Evolutionary conservation across 2,113 vertebrate genomes (phyloP), one percentile per base, ranked within the genome.

Genomic region (Actinemys pallida): DNA sequence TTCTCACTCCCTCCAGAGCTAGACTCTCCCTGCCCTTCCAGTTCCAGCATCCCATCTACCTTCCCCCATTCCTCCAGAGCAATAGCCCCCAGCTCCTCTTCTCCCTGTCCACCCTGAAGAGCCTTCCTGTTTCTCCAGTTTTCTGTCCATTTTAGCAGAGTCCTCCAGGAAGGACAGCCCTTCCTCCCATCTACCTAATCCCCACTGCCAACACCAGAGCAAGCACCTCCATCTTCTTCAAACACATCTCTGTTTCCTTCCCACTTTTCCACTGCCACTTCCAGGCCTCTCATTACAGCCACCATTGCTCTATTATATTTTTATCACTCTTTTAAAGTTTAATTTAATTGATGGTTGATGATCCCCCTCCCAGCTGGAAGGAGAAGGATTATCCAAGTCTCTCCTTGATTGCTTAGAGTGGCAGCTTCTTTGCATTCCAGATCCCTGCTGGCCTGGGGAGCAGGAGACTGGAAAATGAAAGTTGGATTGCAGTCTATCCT

Each of bases 331-430:
- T 87, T 72, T 31, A 47, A 92, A 78, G 49, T 14, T 88, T 94
- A 10, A 45, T 84, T 91, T 88, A 92, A 69, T 35, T 91, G 72
- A 86, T 35, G 57, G 83, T 75, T 94, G 86, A 79, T 45, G 90
- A 54, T 82, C 20, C 47, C 76, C 35, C 81, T 90, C 10, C 47
- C 47, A 92, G 27, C 12, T 16, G 10, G 93, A n/a, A 50, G 39
- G 17, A 25, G n/a, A 54, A 87, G 83, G 53, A 24, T 93, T 25
- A 52, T 72, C 76, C 89, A 92, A 90, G 45, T 29, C 83, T 69
- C 81, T 94, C 84, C 53, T 88, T 90, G 72, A 50, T 12, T 90
- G 56, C 76, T 12, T 52, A 76, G 76, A 35, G 20, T 57, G 72
- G 27, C 69, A 93, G 81, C 75, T 96, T 50, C 24, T 10, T 83